These are phyloP conservation scores for Troides aeacus DNA, from an alignment of 2,888 invertebrate genomes.

Conservation along the genomic window DNA sequence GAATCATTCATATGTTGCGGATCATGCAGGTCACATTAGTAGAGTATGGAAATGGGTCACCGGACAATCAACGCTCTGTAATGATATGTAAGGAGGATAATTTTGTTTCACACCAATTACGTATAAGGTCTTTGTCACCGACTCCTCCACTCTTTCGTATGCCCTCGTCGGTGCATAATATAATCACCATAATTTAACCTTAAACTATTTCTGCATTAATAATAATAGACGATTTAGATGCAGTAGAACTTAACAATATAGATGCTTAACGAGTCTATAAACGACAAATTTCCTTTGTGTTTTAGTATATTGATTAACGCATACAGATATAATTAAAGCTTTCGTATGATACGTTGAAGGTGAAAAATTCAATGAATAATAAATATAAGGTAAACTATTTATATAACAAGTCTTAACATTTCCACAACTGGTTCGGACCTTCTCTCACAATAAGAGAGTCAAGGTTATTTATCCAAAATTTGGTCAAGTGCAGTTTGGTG, in stretches of 20 bases:
- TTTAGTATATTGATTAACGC: neutral
- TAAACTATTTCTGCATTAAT: neutral
- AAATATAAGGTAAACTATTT: no score
- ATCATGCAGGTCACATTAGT: conserved; percentile 33
- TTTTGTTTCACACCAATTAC: conserved; percentile 46
- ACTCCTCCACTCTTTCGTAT: conserved; percentile 28
- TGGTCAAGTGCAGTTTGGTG: no score
- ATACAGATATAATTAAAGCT: neutral
- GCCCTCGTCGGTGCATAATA: conserved; percentile 13
- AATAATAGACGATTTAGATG: neutral
- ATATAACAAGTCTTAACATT: no score
- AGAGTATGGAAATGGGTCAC: conserved; percentile 58
- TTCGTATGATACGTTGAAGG: no score
- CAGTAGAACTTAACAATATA: neutral
- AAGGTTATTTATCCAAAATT: no score
- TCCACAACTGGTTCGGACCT: no score
- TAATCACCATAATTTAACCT: neutral
- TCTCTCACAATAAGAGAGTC: no score
- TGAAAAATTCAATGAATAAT: no score
- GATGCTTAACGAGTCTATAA: neutral
- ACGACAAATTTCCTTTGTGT: neutral
- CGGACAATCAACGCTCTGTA: conserved; percentile 59
- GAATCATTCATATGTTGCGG: conserved; percentile 27
- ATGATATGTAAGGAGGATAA: conserved; percentile 69
- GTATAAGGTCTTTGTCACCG: conserved; percentile 47